Base-by-base conservation (phyloP, 2,888 invertebrate species). In the Catocala sponsa region DNA sequence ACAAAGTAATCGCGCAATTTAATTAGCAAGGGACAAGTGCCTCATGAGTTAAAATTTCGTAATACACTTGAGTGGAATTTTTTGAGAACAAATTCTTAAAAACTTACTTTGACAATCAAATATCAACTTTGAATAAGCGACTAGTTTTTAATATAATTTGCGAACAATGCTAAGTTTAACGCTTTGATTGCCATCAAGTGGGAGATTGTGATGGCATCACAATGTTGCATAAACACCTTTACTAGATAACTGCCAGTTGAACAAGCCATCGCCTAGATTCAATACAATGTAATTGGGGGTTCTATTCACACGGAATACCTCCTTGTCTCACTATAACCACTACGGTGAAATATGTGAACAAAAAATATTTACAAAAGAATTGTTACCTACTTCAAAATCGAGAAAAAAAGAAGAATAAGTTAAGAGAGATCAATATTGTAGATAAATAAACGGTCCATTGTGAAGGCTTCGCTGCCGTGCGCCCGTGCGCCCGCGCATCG, bases 371-470 rank as follows among this genome's bases (percentile, higher is more conserved):
- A 89, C 86, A 90, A 89, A 85, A 76, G 86, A 83, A 89, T 91
- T 88, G 87, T 89, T 84, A 88, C 86, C 84, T 79, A 83, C 83
- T 82, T 84, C 82, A 72, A 80, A 83, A 85, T 75, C 63, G 72
- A 79, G 25, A 81, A 86, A 84, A 85, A 86, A 84, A 86, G 84
- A 81, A 85, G 81, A 65, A 74, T 82, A 83, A 85, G 82, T 83
- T 78, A 76, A 82, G 83, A 72, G 80, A 92, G 91, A 91, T 92
- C 89, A 86, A 91, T 90, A 89, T 80, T 82, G 80, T 78, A 88
- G 92, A 92, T 91, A 91, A 91, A 88, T 87, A 87, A 86, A 86
- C 82, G 85, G 81, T 72, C 85, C 82, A 89, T 91, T 91, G 88
- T 91, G 83, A 85, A 83, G 79, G 79, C 78, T 74, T 74, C 73